phyloP scores from a whole-genome alignment of 1,140 invertebrate species.

The Drosophila arizonae region DNA sequence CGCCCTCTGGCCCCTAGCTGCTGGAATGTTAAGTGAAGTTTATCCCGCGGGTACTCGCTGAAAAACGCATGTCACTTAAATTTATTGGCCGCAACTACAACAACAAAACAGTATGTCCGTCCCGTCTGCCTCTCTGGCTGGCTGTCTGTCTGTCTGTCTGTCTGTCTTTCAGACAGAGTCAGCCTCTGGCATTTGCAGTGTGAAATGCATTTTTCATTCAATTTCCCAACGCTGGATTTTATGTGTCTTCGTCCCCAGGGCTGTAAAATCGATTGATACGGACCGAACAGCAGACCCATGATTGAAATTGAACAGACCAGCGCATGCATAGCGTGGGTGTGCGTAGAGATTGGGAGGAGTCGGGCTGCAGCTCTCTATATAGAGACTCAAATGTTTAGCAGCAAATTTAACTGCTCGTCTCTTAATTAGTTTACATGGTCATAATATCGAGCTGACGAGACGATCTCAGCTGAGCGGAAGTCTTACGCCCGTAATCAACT shows the following conservation, averaged over 20 bases:
- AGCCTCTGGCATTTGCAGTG: constrained; percentile 35
- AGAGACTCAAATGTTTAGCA: constrained; percentile 60
- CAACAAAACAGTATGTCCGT: constrained; percentile 37
- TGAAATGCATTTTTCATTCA: constrained; percentile 81
- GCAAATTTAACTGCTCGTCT: constrained; percentile 60
- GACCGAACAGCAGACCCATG: constrained; percentile 47
- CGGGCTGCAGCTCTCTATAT: too few species aligned
- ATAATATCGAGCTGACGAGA: constrained; percentile 10
- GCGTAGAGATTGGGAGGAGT: background rate
- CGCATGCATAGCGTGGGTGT: constrained; percentile 13
- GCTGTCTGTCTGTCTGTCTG: background rate
- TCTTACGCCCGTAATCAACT: constrained; percentile 45
- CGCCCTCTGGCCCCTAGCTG: constrained; percentile 45
- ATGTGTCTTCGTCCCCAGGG: constrained; percentile 46
- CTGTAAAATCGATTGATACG: constrained; percentile 79
- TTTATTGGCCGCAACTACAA: constrained; percentile 75
- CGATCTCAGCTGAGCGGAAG: constrained; percentile 11
- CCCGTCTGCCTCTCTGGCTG: constrained; percentile 8
- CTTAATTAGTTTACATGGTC: constrained; percentile 73
- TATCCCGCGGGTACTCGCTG: constrained; percentile 77
- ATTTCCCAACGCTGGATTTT: constrained; percentile 64
- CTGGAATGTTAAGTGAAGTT: constrained; percentile 72
- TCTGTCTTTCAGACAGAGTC: constrained; percentile 10
- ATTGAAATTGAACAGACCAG: constrained; percentile 66
- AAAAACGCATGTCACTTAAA: constrained; percentile 81